A percentile compares a stretch with the other conserved stretches of the same genome.
Evolutionary conservation across 2,888 invertebrate species (phyloP).

Genomic region (Andrena bicolor): DNA sequence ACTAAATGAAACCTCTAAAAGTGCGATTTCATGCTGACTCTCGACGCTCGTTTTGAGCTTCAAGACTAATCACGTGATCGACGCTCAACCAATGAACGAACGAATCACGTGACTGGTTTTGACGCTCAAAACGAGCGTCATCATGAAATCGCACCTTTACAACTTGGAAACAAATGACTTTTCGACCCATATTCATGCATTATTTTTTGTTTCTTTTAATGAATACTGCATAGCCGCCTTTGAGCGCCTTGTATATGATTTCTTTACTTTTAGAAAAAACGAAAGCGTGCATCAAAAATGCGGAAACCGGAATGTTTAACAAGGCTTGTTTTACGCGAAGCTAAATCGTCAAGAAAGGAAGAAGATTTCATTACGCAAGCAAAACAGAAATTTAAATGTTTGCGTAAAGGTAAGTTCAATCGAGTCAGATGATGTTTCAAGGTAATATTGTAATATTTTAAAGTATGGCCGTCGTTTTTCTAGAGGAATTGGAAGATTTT

Average conservation of each 20-base stretch:
- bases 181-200: too few relatives aligned
- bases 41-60: too few relatives aligned
- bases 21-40: too few relatives aligned
- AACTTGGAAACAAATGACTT: too few relatives aligned
- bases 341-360: slow-evolving; percentile 65
- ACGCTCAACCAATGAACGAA: too few relatives aligned
- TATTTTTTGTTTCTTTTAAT: too few relatives aligned
- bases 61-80: too few relatives aligned
- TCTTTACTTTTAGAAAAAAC: slow-evolving; percentile 66
- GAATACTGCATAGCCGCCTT: too few relatives aligned
- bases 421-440: background rate
- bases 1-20: too few relatives aligned
- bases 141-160: too few relatives aligned
- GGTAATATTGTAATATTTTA: background rate
- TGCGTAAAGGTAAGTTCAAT: slow-evolving; percentile 43
- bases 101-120: too few relatives aligned
- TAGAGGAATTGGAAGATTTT: slow-evolving; percentile 74
- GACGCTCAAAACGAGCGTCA: too few relatives aligned
- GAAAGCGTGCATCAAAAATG: slow-evolving; percentile 54
- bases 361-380: slow-evolving; percentile 68
- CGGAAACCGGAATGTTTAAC: slow-evolving; percentile 56
- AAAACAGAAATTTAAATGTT: slow-evolving; percentile 34
- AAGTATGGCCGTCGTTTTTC: slow-evolving; percentile 26
- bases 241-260: background rate
- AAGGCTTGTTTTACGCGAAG: slow-evolving; percentile 65